Evolutionary conservation across 2,113 vertebrate species (phyloP).

Genomic region (Etheostoma spectabile): DNA sequence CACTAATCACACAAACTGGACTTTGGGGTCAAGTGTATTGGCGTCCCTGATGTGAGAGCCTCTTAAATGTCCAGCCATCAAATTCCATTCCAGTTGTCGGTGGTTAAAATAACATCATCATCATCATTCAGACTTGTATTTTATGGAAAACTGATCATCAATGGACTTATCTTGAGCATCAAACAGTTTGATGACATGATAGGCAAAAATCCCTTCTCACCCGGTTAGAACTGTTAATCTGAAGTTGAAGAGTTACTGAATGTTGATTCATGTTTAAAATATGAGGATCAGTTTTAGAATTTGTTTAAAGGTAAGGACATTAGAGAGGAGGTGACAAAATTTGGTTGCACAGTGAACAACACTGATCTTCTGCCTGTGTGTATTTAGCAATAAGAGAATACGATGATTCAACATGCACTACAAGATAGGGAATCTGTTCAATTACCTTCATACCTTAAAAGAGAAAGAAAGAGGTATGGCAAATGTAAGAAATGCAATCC

Average conservation of each 20-base stretch:
- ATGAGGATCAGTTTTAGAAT: neutral
- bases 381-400: neutral
- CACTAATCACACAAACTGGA: no score
- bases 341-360: neutral
- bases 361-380: neutral
- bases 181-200: no score
- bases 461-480: neutral
- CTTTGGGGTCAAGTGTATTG: no score
- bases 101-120: no score
- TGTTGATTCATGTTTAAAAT: neutral
- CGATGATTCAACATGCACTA: neutral
- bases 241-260: neutral
- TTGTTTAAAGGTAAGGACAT: neutral
- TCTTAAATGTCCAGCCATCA: no score
- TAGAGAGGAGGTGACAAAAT: neutral
- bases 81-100: no score
- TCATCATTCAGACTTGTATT: no score
- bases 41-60: no score
- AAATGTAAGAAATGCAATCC: neutral
- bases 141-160: no score
- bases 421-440: neutral
- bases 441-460: neutral
- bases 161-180: no score
- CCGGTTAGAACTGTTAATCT: neutral
- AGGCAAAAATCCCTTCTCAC: no score